phyloP scores from a whole-genome alignment of 2,113 vertebrate genomes.

The Colaptes auratus region DNA sequence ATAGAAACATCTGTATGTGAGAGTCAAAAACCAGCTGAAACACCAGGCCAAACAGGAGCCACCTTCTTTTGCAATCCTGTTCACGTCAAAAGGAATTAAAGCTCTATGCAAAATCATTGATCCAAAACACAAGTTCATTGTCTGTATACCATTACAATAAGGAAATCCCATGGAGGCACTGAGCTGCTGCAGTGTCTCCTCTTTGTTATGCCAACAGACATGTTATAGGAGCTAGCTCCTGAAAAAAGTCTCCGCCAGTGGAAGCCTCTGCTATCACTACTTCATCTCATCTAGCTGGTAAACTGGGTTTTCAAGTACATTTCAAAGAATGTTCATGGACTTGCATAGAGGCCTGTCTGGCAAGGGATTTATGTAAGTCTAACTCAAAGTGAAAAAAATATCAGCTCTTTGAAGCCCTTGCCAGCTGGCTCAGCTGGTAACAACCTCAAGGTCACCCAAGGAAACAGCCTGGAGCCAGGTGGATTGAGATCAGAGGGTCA shows the following conservation, averaged over 20 bases:
- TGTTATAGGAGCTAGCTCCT: neutral
- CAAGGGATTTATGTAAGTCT: neutral
- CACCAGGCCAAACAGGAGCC: neutral
- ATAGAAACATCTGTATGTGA: neutral
- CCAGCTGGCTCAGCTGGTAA: neutral
- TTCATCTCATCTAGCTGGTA: neutral
- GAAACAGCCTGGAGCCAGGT: neutral
- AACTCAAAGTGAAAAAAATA: neutral
- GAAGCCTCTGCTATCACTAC: neutral
- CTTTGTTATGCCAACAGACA: neutral
- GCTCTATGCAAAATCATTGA: neutral
- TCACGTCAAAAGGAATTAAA: neutral
- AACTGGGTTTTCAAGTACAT: neutral
- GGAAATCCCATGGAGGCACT: neutral
- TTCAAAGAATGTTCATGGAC: neutral
- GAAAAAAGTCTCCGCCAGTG: neutral
- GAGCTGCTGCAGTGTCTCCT: neutral
- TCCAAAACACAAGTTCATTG: neutral
- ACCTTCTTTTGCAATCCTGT: neutral
- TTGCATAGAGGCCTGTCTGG: neutral
- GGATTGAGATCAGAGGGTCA: slow-evolving; percentile 9
- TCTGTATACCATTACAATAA: neutral
- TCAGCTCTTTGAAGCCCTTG: neutral
- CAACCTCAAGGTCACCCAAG: neutral
- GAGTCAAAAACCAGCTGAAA: neutral